A percentile compares a stretch with the other conserved stretches of the same genome.
Evolutionary conservation across 1,140 invertebrate genomes (phyloP).

Genomic region (Chironomus tepperi): DNA sequence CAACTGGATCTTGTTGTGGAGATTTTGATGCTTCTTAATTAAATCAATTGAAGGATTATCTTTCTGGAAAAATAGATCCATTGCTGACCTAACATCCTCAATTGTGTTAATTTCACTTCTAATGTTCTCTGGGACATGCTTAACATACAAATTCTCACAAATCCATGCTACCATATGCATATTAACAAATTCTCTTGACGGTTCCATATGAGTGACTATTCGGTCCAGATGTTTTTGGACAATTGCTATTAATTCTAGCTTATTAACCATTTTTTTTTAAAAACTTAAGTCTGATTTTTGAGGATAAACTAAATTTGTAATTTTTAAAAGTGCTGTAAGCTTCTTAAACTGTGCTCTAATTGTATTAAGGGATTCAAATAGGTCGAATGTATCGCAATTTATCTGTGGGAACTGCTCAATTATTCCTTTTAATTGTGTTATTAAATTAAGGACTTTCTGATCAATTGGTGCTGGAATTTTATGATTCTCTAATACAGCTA

Average conservation of each 20-base stretch:
- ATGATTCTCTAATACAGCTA: slow-evolving; percentile 42
- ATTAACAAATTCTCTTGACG: neutral
- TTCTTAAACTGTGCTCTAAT: slow-evolving; percentile 59
- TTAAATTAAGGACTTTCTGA: slow-evolving; percentile 46
- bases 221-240: neutral
- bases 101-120: neutral
- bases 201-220: neutral
- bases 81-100: neutral
- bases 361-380: slow-evolving; percentile 48
- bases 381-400: slow-evolving; percentile 56
- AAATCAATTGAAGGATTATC: neutral
- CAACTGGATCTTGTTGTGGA: neutral
- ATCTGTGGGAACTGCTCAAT: slow-evolving; percentile 54
- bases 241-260: too few relatives aligned
- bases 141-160: neutral
- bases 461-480: slow-evolving; percentile 30
- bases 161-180: neutral
- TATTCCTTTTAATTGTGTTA: slow-evolving; percentile 47
- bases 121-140: neutral
- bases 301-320: slow-evolving; percentile 41
- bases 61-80: neutral
- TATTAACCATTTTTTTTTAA: slow-evolving; percentile 31
- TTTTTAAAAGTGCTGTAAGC: slow-evolving; percentile 55
- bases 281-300: slow-evolving; percentile 46
- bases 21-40: slow-evolving; percentile 16